These are phyloP conservation scores for Chondrosia reniformis DNA, from an alignment of 37 sponge, comb jelly and placozoan species.

Conservation along the genomic window DNA sequence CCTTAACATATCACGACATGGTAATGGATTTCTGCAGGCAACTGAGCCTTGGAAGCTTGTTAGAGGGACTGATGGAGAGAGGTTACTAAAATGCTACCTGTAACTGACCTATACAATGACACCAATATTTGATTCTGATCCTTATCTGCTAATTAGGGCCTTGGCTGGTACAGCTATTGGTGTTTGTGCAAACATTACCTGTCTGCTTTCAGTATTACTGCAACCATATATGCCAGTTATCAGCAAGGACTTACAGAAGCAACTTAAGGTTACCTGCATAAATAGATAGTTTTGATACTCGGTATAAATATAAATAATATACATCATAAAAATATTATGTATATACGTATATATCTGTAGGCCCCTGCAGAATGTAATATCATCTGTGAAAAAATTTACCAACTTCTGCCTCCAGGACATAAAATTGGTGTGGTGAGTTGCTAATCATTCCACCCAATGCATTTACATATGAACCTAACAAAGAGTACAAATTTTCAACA, in stretches of 20 bases:
- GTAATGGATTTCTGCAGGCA: constrained; percentile 72
- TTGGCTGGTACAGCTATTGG: constrained; percentile 80
- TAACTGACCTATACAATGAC: background rate
- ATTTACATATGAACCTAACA: too few relatives aligned
- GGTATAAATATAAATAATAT: background rate
- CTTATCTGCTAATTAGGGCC: constrained; percentile 10
- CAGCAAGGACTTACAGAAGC: constrained; percentile 69
- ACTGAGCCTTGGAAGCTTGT: constrained; percentile 61
- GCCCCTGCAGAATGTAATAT: constrained; percentile 47
- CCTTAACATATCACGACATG: constrained; percentile 59
- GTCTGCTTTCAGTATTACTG: constrained; percentile 82
- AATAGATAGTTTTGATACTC: background rate
- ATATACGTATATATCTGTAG: constrained; percentile 19
- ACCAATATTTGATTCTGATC: background rate
- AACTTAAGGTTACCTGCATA: constrained; percentile 83
- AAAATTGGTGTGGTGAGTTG: constrained; percentile 72
- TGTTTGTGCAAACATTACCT: constrained; percentile 74
- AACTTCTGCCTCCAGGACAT: constrained; percentile 74
- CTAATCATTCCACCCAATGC: too few relatives aligned
- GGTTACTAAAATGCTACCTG: background rate
- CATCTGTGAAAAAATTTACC: constrained; percentile 52
- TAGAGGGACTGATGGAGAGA: constrained; percentile 14
- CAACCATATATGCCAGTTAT: constrained; percentile 94
- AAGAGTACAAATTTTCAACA: too few relatives aligned
- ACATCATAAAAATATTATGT: background rate